Evolutionary conservation across 2,888 invertebrate species (phyloP), one percentile per base, ranked within the genome.

Genomic region (Cepaea hortensis): DNA sequence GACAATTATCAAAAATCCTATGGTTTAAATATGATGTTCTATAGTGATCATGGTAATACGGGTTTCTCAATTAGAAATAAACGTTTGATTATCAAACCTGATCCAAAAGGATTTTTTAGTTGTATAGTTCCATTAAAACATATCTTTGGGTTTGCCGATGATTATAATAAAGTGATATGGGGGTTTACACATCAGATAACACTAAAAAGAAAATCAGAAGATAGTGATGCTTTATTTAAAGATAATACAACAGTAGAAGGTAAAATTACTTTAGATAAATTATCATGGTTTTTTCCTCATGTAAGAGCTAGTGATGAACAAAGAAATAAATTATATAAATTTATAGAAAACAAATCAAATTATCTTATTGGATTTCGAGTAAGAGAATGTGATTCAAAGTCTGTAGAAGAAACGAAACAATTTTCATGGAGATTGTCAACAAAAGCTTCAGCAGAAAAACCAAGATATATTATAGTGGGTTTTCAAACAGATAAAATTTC

Each of bases 131-230:
- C 81, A 48, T 72, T 82, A 72, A 82, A 82, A 82, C 81, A 82
- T 72, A 70, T 70, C 20, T 82, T 82, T 70, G 81, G 81, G 0
- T 82, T 82, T 72, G 23, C 50, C 18, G 81, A 70, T 35, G 81
- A 82, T 70, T 82, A 82, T 72, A 13, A 82, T 65, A 82, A 82
- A 70, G 65, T 82, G 3, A 65, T 82, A 48, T 82, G 48, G 35
- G 81, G 81, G 11, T 82, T 82, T 68, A 2, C 18, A 46, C 81
- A 82, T n/a, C 48, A 48, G 15, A 11, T 82, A 3, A 82, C 70
- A 35, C 18, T 82, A 11, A 5, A 35, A 15, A 82, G 50, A 82
- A 70, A 70, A 82, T 82, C 81, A 3, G 70, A 70, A 46, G 50
- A 70, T 46, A 62, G 62, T 62, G 62, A 80, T 65, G 35, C 65